Percentiles rank a stretch among this genome's conserved stretches.
phyloP scores from a whole-genome alignment of 2,113 vertebrate genomes.

The Scytalopus superciliaris region DNA sequence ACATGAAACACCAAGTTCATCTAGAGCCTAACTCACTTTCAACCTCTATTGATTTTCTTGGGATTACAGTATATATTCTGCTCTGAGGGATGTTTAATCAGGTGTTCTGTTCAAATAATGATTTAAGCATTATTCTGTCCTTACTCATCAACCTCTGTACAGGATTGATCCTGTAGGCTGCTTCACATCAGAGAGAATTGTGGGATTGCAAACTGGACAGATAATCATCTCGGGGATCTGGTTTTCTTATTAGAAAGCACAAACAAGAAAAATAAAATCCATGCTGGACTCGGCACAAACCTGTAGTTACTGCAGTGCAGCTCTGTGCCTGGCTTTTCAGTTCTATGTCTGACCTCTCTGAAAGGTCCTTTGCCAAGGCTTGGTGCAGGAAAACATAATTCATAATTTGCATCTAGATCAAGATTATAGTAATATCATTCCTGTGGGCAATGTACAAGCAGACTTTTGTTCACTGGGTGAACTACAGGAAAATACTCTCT shows the following conservation, averaged over 20 bases:
- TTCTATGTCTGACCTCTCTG: not conserved
- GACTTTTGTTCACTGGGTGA: not conserved
- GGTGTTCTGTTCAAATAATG: not conserved
- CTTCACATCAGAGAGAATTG: not conserved
- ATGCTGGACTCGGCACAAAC: not conserved
- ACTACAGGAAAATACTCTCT: not conserved
- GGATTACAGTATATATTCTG: not conserved
- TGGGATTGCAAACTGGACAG: not conserved
- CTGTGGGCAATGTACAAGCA: not conserved
- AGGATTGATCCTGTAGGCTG: not conserved
- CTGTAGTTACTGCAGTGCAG: not conserved
- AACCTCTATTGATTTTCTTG: not conserved
- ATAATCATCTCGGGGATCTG: not conserved
- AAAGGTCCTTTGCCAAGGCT: not conserved
- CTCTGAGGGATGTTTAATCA: not conserved
- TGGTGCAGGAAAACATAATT: not conserved
- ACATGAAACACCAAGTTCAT: not conserved
- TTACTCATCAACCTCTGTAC: not conserved
- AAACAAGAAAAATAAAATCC: not conserved
- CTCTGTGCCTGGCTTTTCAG: not conserved
- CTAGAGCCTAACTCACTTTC: not conserved
- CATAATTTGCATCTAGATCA: not conserved
- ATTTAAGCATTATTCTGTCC: not conserved
- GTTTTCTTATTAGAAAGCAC: not conserved
- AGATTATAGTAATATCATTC: not conserved